phyloP scores from a whole-genome alignment of 30 jellyfish, hydroid and myxozoan species.

The Turritopsis rubra region DNA sequence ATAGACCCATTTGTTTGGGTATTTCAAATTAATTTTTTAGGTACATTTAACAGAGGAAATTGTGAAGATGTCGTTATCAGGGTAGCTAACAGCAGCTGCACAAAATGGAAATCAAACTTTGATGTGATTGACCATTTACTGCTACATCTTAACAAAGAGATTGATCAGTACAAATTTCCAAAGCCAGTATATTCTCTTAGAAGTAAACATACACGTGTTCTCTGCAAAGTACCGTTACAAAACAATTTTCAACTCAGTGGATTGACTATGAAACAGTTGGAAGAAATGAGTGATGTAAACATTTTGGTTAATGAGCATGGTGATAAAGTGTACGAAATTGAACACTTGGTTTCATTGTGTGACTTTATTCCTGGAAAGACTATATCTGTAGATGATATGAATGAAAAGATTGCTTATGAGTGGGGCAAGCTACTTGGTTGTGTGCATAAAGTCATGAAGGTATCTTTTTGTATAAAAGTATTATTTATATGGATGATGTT shows the following conservation, averaged over 20 bases:
- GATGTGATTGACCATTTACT: background rate
- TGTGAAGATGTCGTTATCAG: background rate
- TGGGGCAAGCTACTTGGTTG: background rate
- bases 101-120: background rate
- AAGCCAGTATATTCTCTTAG: background rate
- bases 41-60: background rate
- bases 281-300: background rate
- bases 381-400: background rate
- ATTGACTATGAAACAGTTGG: background rate
- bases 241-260: background rate
- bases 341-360: background rate
- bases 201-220: background rate
- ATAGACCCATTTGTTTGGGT: background rate
- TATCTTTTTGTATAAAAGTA: too few relatives aligned
- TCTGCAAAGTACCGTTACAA: background rate
- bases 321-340: background rate
- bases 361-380: background rate
- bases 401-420: background rate
- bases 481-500: too few relatives aligned
- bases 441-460: background rate
- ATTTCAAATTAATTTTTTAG: background rate
- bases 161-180: background rate
- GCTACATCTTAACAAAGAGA: background rate
- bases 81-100: background rate
- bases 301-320: background rate